Conservation (phyloP, 2,113 vertebrate species). For the Embiotoca jacksoni region DNA sequence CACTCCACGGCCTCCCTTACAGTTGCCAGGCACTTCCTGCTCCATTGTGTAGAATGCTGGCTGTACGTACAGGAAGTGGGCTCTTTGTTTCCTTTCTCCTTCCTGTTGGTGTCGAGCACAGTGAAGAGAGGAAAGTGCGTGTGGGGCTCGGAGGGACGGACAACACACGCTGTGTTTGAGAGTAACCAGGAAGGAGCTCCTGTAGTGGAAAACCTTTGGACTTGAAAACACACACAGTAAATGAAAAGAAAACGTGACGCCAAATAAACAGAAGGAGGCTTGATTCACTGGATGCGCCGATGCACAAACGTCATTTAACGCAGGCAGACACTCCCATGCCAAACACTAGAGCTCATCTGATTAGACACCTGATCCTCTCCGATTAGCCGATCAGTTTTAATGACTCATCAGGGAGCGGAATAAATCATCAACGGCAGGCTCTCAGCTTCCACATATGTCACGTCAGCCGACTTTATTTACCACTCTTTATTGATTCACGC, state of each 20-base stretch:
- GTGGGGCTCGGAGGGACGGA: constrained; percentile 42
- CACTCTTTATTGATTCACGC: constrained; percentile 59
- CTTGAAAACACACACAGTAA: constrained; percentile 34
- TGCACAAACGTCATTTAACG: constrained; percentile 31
- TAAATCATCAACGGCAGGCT: constrained; percentile 57
- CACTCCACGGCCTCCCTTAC: constrained; percentile 61
- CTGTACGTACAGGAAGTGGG: constrained; percentile 79
- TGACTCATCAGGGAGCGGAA: constrained; percentile 54
- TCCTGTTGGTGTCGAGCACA: constrained; percentile 70
- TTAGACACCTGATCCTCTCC: constrained; percentile 67
- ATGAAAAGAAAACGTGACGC: constrained; percentile 12
- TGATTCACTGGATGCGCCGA: constrained; percentile 47
- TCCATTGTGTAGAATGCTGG: constrained; percentile 75
- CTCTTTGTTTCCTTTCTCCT: constrained; percentile 81
- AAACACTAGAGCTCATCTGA: constrained; percentile 44
- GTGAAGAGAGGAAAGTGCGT: constrained; percentile 54
- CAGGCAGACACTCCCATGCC: constrained; percentile 10
- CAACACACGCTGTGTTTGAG: constrained; percentile 60
- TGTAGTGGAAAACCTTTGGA: constrained; percentile 41
- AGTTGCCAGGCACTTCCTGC: constrained; percentile 79
- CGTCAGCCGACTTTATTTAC: constrained; percentile 63
- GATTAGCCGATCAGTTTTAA: constrained; percentile 55
- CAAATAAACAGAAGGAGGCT: constrained; percentile 2
- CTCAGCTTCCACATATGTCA: constrained; percentile 59
- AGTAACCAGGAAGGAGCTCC: constrained; percentile 70